phyloP scores from a whole-genome alignment of 2,888 invertebrate species.

The Chaetoderma sp. region DNA sequence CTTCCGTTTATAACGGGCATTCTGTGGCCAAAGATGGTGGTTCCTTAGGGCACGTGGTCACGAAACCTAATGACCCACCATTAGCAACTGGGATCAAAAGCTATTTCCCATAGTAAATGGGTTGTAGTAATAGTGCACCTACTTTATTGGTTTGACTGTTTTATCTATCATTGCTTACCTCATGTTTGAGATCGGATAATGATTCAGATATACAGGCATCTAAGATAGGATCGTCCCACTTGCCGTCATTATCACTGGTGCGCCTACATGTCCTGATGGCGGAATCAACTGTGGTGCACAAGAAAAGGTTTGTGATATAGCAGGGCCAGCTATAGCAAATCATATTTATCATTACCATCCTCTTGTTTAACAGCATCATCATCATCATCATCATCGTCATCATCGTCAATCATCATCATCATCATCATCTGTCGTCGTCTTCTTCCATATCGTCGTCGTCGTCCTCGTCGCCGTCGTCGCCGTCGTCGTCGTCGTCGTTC shows the following conservation, averaged over 20 bases:
- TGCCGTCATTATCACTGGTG: conserved; percentile 58
- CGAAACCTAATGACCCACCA: too few species aligned
- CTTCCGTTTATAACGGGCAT: too few species aligned
- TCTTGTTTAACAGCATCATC: background rate
- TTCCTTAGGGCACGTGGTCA: too few species aligned
- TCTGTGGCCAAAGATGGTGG: too few species aligned
- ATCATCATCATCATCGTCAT: background rate
- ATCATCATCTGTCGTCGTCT: background rate
- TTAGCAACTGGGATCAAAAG: too few species aligned
- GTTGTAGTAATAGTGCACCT: too few species aligned
- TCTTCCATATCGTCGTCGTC: background rate
- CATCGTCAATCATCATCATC: background rate
- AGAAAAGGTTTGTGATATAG: background rate
- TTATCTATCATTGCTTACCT: conserved; percentile 36
- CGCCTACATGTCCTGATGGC: conserved; percentile 36
- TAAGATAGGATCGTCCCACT: conserved; percentile 63
- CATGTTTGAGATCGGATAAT: conserved; percentile 47
- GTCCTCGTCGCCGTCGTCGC: background rate
- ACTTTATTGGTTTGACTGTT: background rate
- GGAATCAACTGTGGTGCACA: conserved; percentile 10
- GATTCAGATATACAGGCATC: conserved; percentile 61
- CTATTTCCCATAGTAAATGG: too few species aligned
- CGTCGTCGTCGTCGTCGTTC: conserved; percentile 5
- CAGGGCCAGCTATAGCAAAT: too few species aligned
- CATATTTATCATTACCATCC: background rate